These are phyloP conservation scores for Sphinx pinastri DNA, from an alignment of 2,888 invertebrate species.

Conservation along the genomic window DNA sequence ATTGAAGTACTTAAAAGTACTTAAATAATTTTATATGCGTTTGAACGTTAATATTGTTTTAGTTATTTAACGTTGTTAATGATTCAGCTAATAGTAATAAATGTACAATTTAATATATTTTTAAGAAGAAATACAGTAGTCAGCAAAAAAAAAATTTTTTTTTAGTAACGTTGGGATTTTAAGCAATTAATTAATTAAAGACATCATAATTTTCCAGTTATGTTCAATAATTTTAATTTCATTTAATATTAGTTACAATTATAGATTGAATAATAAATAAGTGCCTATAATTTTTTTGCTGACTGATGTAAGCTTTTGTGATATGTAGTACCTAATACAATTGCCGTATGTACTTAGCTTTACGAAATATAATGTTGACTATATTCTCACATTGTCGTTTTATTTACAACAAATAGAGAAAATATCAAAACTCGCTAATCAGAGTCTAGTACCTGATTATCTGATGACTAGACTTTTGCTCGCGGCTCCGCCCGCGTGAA, in stretches of 20 bases:
- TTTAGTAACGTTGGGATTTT: too few species aligned
- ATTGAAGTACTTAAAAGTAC: conserved; percentile 14
- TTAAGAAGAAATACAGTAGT: conserved; percentile 5
- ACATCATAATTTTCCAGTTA: too few species aligned
- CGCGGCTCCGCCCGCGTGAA: too few species aligned
- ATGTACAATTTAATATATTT: conserved; percentile 9
- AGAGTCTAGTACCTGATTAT: too few species aligned
- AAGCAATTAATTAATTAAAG: too few species aligned
- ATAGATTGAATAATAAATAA: conserved; percentile 8
- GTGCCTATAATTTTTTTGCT: conserved; percentile 25
- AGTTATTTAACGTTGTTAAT: conserved; percentile 1
- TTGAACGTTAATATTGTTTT: background rate
- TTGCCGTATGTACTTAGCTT: conserved; percentile 58
- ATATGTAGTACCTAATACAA: conserved; percentile 67
- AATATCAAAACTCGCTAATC: too few species aligned
- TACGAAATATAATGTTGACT: conserved; percentile 49
- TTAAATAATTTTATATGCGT: conserved; percentile 2
- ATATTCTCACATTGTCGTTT: conserved; percentile 36
- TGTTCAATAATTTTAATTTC: too few species aligned
- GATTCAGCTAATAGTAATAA: background rate
- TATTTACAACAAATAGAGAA: background rate
- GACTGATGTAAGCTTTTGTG: conserved; percentile 48
- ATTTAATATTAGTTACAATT: too few species aligned
- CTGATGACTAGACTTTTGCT: too few species aligned
- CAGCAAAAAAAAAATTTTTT: background rate